Percentiles rank a stretch among this genome's conserved stretches.
phyloP scores from a whole-genome alignment of 1,140 invertebrate genomes.

The Cotesia glomerata region DNA sequence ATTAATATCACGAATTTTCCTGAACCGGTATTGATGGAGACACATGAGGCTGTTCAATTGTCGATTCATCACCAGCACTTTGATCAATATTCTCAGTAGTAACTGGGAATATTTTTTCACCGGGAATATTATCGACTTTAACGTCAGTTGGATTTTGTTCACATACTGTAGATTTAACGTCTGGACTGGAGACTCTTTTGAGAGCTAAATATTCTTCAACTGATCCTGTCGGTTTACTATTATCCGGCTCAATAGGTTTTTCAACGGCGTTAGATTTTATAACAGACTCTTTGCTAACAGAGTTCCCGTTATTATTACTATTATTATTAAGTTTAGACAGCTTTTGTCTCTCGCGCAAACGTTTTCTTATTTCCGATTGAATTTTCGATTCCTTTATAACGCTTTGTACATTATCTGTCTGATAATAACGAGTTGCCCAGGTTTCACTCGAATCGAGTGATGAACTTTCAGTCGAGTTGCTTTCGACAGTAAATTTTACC shows the following conservation, averaged over 20 bases:
- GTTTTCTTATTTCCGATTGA: slow-evolving; percentile 61
- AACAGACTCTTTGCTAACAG: slow-evolving; percentile 19
- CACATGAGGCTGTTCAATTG: no score
- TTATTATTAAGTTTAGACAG: slow-evolving; percentile 51
- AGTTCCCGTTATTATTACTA: slow-evolving; percentile 20
- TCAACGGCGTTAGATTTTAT: background rate
- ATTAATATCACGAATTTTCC: no score
- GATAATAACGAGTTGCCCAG: slow-evolving; percentile 59
- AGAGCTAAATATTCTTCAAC: slow-evolving; percentile 61
- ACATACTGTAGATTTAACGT: slow-evolving; percentile 1
- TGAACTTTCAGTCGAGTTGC: background rate
- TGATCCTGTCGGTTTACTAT: slow-evolving; percentile 51
- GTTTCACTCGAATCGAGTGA: slow-evolving; percentile 46
- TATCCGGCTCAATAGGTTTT: slow-evolving; percentile 32
- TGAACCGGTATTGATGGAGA: no score
- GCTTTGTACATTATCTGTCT: slow-evolving; percentile 59
- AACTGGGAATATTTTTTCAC: no score
- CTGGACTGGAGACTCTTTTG: slow-evolving; percentile 34
- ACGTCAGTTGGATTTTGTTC: background rate
- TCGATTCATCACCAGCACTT: no score
- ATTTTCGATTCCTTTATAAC: slow-evolving; percentile 63
- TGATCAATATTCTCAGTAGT: no score
- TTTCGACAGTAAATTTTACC: background rate
- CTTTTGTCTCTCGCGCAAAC: slow-evolving; percentile 57
- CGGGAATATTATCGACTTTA: no score